phyloP scores from a whole-genome alignment of 1,140 invertebrate genomes.

The Chironomus striatipennis region DNA sequence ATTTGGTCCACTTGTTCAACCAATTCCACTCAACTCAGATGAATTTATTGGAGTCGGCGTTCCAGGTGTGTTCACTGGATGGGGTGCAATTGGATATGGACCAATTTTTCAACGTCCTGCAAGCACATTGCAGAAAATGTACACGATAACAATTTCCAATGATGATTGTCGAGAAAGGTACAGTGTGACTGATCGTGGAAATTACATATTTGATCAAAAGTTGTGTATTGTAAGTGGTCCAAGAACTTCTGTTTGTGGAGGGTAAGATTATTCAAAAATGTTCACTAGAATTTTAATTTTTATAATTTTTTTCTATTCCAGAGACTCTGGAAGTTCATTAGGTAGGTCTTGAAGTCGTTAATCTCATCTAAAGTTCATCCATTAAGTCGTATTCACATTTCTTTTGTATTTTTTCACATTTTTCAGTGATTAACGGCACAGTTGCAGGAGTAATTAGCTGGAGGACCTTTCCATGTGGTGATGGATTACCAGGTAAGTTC shows the following conservation, averaged over 20 bases:
- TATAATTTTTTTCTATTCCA: background rate
- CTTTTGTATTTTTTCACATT: too few species aligned
- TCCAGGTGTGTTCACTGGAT: background rate
- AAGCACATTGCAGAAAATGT: background rate
- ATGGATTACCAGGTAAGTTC: background rate
- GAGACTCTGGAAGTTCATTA: background rate
- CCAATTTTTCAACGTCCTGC: background rate
- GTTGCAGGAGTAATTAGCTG: background rate
- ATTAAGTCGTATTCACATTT: too few species aligned
- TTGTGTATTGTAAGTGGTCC: background rate
- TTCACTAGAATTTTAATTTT: background rate
- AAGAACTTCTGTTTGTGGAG: slow-evolving; percentile 10
- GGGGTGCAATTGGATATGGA: background rate
- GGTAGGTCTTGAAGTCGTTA: too few species aligned
- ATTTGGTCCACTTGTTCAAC: background rate
- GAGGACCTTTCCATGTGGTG: background rate
- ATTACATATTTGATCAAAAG: background rate
- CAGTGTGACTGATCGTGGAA: background rate
- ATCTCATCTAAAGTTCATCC: too few species aligned
- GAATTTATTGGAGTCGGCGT: background rate
- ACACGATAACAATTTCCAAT: background rate
- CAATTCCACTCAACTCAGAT: background rate
- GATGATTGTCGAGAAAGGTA: background rate
- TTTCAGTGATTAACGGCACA: background rate
- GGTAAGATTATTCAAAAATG: background rate